Evolutionary conservation across 2,113 vertebrate genomes (phyloP).

Genomic region (Baryphthengus martii): DNA sequence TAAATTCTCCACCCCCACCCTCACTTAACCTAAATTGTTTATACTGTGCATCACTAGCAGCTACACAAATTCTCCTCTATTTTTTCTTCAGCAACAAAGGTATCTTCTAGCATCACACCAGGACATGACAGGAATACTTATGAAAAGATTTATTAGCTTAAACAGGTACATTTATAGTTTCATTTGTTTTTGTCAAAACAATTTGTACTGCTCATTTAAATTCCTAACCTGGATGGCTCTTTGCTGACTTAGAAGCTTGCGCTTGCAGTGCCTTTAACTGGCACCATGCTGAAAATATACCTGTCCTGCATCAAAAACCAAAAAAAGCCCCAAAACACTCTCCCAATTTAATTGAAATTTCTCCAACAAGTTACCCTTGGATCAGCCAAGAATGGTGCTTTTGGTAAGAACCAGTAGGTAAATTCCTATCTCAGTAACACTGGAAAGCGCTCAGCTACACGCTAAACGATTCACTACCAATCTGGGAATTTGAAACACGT

Average conservation of each 20-base stretch:
- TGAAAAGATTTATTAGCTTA: neutral
- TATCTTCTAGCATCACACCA: neutral
- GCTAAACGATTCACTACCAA: neutral
- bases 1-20: neutral
- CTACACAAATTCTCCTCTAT: neutral
- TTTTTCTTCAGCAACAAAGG: neutral
- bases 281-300: neutral
- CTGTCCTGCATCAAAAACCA: neutral
- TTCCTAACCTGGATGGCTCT: neutral
- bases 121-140: neutral
- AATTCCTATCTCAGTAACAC: neutral
- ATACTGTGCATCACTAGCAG: neutral
- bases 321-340: neutral
- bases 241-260: neutral
- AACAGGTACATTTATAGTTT: neutral
- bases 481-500: neutral
- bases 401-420: neutral
- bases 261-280: neutral
- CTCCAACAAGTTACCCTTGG: neutral
- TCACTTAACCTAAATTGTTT: neutral
- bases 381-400: neutral
- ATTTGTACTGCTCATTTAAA: neutral
- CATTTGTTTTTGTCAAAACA: neutral
- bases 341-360: neutral
- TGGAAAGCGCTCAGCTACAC: neutral